Conservation (phyloP, 1,140 invertebrate species). For the Bombus breviceps region DNA sequence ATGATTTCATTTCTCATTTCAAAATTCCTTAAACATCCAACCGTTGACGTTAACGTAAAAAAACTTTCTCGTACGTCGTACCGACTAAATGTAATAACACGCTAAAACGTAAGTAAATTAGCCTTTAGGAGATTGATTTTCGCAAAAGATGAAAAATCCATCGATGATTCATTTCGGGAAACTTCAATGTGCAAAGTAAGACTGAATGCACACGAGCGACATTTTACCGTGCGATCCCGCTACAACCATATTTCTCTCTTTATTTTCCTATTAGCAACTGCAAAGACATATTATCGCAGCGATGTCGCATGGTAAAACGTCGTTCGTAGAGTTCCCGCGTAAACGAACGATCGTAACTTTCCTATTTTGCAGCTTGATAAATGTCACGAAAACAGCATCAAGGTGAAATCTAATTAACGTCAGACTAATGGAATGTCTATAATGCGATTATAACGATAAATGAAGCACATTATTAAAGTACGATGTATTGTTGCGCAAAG, state of each 20-base stretch:
- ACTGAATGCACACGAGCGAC: too few relatives aligned
- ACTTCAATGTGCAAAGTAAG: background rate
- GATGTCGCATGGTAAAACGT: too few relatives aligned
- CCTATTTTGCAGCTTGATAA: background rate
- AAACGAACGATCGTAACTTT: background rate
- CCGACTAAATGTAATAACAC: background rate
- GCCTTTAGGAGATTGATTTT: background rate
- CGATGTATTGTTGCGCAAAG: background rate
- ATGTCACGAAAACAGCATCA: background rate
- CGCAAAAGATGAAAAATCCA: background rate
- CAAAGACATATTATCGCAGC: too few relatives aligned
- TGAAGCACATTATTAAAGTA: background rate
- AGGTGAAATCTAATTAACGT: constrained; percentile 14
- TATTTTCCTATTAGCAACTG: too few relatives aligned
- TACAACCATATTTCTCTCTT: too few relatives aligned
- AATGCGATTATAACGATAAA: background rate
- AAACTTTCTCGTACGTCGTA: background rate
- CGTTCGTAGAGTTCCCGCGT: too few relatives aligned
- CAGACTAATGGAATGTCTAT: background rate
- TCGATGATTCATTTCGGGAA: background rate
- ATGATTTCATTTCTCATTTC: background rate
- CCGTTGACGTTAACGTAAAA: background rate
- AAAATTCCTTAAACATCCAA: background rate
- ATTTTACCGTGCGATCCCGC: too few relatives aligned
- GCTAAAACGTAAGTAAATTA: background rate